Percentiles rank a stretch among this genome's conserved stretches.
phyloP scores from a whole-genome alignment of 2,797 vertebrate species.

The Hypotaenidia philippensis region DNA sequence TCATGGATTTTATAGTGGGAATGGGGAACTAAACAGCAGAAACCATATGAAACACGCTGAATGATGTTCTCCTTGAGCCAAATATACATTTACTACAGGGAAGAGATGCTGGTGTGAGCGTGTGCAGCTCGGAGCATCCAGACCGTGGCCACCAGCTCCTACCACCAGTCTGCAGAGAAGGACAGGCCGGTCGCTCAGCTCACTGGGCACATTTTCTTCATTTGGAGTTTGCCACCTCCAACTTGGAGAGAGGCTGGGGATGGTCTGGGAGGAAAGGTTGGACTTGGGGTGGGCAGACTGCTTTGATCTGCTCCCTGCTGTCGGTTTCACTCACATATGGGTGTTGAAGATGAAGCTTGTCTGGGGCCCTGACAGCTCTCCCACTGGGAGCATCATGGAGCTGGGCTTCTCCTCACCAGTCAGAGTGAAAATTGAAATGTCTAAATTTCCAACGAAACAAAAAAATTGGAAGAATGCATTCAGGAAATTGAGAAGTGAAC shows the following conservation, averaged over 20 bases:
- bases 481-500: constrained; percentile 8
- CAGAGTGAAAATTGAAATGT: background rate
- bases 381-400: fast-evolving
- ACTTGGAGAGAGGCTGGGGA: background rate
- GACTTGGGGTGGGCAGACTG: fast-evolving
- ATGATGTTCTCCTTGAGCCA: constrained; percentile 16
- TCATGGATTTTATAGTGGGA: constrained; percentile 49
- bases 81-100: background rate
- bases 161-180: background rate
- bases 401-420: background rate
- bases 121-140: fast-evolving
- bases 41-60: constrained; percentile 32
- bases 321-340: background rate
- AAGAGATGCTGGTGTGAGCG: background rate
- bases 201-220: background rate
- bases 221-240: background rate
- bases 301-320: background rate
- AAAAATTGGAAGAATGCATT: background rate
- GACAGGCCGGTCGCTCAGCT: background rate
- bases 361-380: background rate
- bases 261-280: background rate
- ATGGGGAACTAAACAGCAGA: constrained; percentile 26
- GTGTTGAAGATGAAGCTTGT: background rate
- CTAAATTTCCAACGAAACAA: background rate
- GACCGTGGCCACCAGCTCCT: background rate